A percentile compares a stretch with the other conserved stretches of the same genome.
These are phyloP conservation scores for Stegodyphus dumicola DNA, from an alignment of 1,140 invertebrate genomes.

Conservation along the genomic window DNA sequence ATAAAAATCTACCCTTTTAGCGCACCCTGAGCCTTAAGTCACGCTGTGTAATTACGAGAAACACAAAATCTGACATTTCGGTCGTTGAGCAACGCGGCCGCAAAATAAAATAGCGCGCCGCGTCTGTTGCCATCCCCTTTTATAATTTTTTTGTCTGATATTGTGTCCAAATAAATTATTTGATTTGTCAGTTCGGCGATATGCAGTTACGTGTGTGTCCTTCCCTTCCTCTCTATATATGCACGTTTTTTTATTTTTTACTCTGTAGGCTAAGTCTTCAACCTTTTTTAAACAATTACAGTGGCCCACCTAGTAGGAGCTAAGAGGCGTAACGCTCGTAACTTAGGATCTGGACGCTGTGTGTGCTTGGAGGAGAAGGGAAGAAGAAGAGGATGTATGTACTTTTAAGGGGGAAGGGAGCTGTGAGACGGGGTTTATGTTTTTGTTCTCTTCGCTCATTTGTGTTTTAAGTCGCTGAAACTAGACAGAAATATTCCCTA, in stretches of 20 bases:
- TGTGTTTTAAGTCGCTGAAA: not conserved
- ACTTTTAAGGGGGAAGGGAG: no score
- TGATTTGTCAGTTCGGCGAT: conserved; percentile 41
- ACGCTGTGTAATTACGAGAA: conserved; percentile 16
- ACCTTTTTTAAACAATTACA: conserved; percentile 14
- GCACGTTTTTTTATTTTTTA: not conserved
- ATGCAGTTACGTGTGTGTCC: not conserved
- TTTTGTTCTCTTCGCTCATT: not conserved
- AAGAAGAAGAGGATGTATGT: no score
- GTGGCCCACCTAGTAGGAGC: conserved; percentile 30
- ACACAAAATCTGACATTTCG: not conserved
- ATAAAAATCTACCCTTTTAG: conserved; percentile 40
- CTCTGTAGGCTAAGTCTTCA: not conserved
- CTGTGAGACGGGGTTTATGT: no score
- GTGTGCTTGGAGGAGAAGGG: not conserved
- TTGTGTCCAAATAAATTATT: conserved; percentile 24
- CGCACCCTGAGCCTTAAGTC: conserved; percentile 11
- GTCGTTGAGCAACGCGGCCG: not conserved
- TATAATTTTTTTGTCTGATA: not conserved
- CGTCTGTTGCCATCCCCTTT: not conserved
- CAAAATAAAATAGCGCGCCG: not conserved
- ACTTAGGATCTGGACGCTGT: conserved; percentile 39
- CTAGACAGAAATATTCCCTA: not conserved
- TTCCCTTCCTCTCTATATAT: no score
- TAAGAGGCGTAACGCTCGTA: conserved; percentile 37